A percentile compares a stretch with the other conserved stretches of the same genome.
Evolutionary conservation across 2,888 invertebrate genomes (phyloP).

Genomic region (Phengaris arion): DNA sequence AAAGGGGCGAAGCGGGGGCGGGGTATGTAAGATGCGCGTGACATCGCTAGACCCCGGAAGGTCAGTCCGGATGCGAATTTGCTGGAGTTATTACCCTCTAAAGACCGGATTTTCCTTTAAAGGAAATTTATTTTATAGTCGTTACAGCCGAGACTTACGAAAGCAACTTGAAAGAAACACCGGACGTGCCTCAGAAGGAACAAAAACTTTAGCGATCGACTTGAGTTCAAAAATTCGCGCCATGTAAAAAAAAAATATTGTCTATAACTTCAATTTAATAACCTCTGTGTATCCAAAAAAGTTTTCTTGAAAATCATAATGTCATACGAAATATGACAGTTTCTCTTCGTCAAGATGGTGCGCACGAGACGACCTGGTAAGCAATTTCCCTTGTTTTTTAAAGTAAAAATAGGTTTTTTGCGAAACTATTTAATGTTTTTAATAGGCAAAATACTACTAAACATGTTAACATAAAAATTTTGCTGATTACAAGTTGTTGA

Average conservation of each 20-base stretch:
- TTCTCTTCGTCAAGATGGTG: neutral
- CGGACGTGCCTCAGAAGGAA: no score
- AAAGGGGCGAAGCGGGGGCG: no score
- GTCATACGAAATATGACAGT: neutral
- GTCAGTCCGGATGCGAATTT: no score
- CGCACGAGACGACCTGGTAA: no score
- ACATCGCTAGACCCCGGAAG: no score
- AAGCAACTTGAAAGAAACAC: conserved; percentile 3
- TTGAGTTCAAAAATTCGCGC: neutral
- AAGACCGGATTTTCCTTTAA: conserved; percentile 7
- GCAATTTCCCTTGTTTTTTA: neutral
- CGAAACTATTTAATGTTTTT: no score
- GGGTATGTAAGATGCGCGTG: no score
- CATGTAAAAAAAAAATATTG: neutral
- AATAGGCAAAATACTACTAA: no score
- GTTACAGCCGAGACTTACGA: conserved; percentile 7
- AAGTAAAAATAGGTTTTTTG: no score
- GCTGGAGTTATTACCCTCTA: neutral
- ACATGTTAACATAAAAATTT: no score
- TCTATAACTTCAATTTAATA: neutral
- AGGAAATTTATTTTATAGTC: conserved; percentile 7
- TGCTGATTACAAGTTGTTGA: no score
- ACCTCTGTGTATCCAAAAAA: neutral
- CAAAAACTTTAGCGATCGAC: conserved; percentile 4
- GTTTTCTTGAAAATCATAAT: no score